Base-by-base conservation (phyloP, 2,888 invertebrate species). In the Bimastos eiseni region DNA sequence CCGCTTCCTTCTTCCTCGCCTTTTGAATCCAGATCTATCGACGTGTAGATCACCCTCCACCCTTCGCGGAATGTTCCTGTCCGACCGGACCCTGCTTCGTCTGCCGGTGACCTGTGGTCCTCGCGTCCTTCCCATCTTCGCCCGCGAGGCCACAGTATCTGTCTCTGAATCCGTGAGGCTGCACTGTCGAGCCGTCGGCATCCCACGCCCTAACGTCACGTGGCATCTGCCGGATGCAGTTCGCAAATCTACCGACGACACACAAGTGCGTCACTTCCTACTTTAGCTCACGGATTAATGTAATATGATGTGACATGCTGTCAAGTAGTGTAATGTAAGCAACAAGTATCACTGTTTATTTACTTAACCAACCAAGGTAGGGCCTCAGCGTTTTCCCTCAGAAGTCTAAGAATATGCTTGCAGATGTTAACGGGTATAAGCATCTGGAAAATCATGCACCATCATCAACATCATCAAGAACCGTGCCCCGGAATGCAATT, bases 141-240 rank as follows among this genome's bases (percentile, higher is more conserved):
- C 37, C 37, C 86, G 86, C 19, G 86, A 86, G 86, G 86, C 86
- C 36, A 86, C 86, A 13, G 86, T 86, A 13, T 86, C 86, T 37
- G 21, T 86, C 34, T 34, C 86, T 24, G 86, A 95, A n/a, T 93
- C 94, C 86, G 92, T 95, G 44, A 92, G 93, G 11, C 93, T 95
- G 44, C 94, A 95, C 92, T 96, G 95, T 92, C 94, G 95, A 70
- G 95, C 95, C 5, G 93, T 95, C 34, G 96, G 95, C 1, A 93
- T 95, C 30, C 95, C 95, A 30, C 90, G 92, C 15, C 95, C 95
- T 13, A 91, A 93, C 83, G 92, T 95, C n/a, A 93, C 93, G 89
- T 96, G 95, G 95, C 92, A 94, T 34, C 92, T 95, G 15, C 95
- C 95, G 24, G 94, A 94, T 36, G 86, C 86, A 5, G 36, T 86